These are phyloP conservation scores for Harpalus rufipes DNA, from an alignment of 2,888 invertebrate genomes.

Conservation along the genomic window DNA sequence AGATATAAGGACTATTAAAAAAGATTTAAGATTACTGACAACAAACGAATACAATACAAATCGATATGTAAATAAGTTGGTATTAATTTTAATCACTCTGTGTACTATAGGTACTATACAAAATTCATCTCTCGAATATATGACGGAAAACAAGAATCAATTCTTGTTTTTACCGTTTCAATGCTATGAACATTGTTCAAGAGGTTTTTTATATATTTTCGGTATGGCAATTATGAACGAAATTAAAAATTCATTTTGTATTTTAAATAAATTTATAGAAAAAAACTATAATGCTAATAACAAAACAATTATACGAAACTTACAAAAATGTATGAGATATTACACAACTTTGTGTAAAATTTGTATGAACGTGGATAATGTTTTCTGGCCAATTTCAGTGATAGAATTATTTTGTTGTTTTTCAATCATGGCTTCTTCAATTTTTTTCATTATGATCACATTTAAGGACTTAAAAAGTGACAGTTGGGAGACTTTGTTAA, in stretches of 20 bases:
- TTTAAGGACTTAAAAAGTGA: neutral
- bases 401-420: neutral
- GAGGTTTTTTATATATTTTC: neutral
- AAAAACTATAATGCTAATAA: neutral
- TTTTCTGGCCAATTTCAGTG: neutral
- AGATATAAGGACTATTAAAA: neutral
- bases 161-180: neutral
- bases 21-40: neutral
- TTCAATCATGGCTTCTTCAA: neutral
- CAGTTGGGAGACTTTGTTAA: neutral
- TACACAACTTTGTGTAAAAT: neutral
- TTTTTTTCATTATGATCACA: constrained; percentile 7
- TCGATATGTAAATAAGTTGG: neutral
- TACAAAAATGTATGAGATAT: neutral
- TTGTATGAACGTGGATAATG: neutral
- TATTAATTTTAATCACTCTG: neutral
- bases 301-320: neutral
- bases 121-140: neutral
- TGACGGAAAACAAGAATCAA: neutral
- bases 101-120: neutral
- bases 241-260: neutral
- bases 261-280: neutral
- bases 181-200: neutral
- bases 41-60: neutral
- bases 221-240: neutral